Base-by-base conservation (phyloP, 2,888 invertebrate species). In the Melieria crassipennis region DNA sequence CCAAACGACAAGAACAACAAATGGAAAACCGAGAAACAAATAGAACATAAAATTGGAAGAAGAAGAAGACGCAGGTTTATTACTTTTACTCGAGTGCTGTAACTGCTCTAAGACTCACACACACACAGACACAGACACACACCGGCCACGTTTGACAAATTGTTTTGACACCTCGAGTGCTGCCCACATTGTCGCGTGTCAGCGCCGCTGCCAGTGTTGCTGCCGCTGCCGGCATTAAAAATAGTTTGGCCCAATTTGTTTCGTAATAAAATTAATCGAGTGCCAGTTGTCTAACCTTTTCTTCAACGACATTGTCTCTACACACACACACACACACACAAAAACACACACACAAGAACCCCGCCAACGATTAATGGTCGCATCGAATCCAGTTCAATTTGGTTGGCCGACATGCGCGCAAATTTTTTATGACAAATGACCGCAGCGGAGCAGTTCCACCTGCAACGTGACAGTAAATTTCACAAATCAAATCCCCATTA, bases 251-350 rank as follows among this genome's bases (percentile, higher is more conserved):
- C 67, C 42, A 67, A 80, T 81, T 81, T 82, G 79, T 82, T 79
- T 78, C 77, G 82, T 78, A 80, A 81, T 79, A 81, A 81, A 81
- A 72, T 79, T 81, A 81, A 81, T 81, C 81, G 82, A 80, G 77
- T 81, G 78, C 81, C 79, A 78, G 78, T 30, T 30, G 30, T 30
- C 30, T 30, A 30, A 30, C 2, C 30, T 30, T 30, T 30, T 30
- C 30, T 16, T 16, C 16, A 16, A 16, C 16, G 16, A 16, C 16
- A 16, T 16, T 16, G 16, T 16, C 16, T 1, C 30, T 30, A 2
- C 30, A 30, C 30, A 30, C 30, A 30, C 30, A 30, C 30, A 30
- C 30, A 30, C 30, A 30, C 16, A 16, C 16, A n/a, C n/a, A n/a
- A n/a, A n/a, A 16, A 30, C 30, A 1, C 30, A 30, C 30, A 30